Evolutionary conservation across 2,888 invertebrate genomes (phyloP), one percentile per base, ranked within the genome.

Genomic region (Zeuzera pyrina): DNA sequence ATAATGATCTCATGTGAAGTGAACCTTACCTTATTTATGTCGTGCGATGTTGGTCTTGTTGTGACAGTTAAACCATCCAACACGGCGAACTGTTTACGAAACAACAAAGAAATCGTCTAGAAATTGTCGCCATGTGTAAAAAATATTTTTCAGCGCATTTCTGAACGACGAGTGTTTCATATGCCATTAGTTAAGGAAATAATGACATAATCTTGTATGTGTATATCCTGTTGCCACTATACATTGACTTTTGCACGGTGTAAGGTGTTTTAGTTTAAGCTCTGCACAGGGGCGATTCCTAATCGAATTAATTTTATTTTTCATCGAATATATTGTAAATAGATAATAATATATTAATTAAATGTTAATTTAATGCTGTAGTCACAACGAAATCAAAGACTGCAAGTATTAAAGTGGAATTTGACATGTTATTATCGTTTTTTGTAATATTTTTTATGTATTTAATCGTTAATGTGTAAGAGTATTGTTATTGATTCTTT

Each of bases 361-460:
- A 43, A 49, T 51, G 49, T 61, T 62, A 50, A 53, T 55, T 50
- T 57, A 60, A 73, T 66, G 69, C 76, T 77, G 66, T 83, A 78
- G 81, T 83, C 81, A 79, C 83, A 81, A 81, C 71, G 78, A 76
- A 78, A 72, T 71, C 69, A 76, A 81, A 83, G 81, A 83, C 81
- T 81, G 81, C 79, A 53, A 64, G 73, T 74, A 61, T 71, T 72
- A 55, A 43, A 49, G 56, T 64, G 55, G 52, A 57, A 57, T 57
- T 67, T 70, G 69, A 77, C 61, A 60, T 67, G 64, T 69, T 66
- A 56, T 51, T 49, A 49, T 49, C 50, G 38, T 45, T 45, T 42
- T 40, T 56, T 51, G 48, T 56, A 49, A 61, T 67, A 60, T 72
- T 70, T 66, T n/a, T 62, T 68, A 68, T 57, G 51, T 76, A 67